phyloP scores from a whole-genome alignment of 2,888 invertebrate genomes.

The Arenicola marina region DNA sequence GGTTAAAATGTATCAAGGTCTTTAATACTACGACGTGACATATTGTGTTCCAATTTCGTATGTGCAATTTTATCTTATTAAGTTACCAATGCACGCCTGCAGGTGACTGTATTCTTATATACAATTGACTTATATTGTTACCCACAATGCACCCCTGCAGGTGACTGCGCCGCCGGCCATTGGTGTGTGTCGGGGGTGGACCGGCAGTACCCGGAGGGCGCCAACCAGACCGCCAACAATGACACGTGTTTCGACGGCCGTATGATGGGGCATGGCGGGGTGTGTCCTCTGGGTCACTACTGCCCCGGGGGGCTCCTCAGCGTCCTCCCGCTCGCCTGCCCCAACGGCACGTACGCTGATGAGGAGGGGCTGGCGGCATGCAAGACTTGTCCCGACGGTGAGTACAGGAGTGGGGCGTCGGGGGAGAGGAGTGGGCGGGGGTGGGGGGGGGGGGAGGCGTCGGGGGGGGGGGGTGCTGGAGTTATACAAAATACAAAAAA shows the following conservation, averaged over 20 bases:
- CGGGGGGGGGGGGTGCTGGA: no score
- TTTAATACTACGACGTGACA: no score
- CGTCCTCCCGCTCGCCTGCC: conserved; percentile 44
- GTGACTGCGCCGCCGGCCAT: conserved; percentile 51
- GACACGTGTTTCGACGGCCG: conserved; percentile 47
- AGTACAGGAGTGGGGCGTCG: no score
- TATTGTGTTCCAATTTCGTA: no score
- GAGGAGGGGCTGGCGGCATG: conserved; percentile 44
- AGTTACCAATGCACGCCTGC: no score
- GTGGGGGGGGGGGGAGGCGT: no score
- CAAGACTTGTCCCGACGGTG: conserved; percentile 49
- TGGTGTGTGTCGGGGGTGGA: conserved; percentile 55
- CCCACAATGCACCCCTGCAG: no score
- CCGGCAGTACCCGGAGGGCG: conserved; percentile 43
- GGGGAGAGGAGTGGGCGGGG: no score
- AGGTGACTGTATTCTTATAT: no score
- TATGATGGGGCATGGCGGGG: conserved; percentile 45
- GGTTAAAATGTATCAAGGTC: no score
- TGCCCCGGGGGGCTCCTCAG: conserved; percentile 50
- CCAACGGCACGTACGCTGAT: conserved; percentile 53
- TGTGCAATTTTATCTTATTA: no score
- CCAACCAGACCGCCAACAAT: conserved; percentile 42
- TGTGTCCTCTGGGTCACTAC: conserved; percentile 51
- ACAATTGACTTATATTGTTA: no score
- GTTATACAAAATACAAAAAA: neutral